Base-by-base conservation (phyloP, 2,888 invertebrate genomes). In the Troglohyphantes excavatus region DNA sequence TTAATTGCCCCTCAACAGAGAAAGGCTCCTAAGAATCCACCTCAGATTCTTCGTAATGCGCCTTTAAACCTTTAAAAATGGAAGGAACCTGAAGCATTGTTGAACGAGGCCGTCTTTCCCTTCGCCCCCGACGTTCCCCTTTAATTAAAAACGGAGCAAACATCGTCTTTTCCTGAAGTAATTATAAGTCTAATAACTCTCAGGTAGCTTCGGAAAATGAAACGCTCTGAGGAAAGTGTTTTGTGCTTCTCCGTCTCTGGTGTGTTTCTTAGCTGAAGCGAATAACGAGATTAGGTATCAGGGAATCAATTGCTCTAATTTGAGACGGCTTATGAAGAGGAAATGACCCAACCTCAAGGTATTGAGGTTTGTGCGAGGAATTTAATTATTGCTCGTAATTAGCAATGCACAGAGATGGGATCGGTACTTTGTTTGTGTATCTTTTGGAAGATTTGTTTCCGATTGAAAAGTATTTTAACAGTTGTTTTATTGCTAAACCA, bases 121-220 rank as follows among this genome's bases (percentile, higher is more conserved):
- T 26, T n/a, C 17, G 17, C 5, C 53, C n/a, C 53, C 39, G 39
- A 13, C 3, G n/a, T 33, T 29, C 67, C 19, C 33, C 68, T 81
- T 81, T 81, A 81, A 81, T 81, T 81, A 81, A 81, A 81, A 81
- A 81, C 68, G n/a, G 17, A 11, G 65, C n/a, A 78, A 65, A 61
- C 75, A 61, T 7, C 78, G 9, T 27, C 46, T 26, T 43, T 21
- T 7, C 21, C n/a, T 13, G 13, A 76, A 68, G 67, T 81, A 81
- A 81, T 81, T 81, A 81, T 53, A 81, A 11, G 79, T 46, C 46
- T 68, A 81, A 81, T 81, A 81, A 81, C 46, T 33, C 53, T n/a
- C 17, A 6, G 13, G 26, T 61, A n/a, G 65, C 63, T 5, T 23
- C 26, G 27, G 46, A 67, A 78, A 53, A 68, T 67, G n/a, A 78